Conservation (phyloP, 2,888 invertebrate genomes). For the Heliconius cydno region DNA sequence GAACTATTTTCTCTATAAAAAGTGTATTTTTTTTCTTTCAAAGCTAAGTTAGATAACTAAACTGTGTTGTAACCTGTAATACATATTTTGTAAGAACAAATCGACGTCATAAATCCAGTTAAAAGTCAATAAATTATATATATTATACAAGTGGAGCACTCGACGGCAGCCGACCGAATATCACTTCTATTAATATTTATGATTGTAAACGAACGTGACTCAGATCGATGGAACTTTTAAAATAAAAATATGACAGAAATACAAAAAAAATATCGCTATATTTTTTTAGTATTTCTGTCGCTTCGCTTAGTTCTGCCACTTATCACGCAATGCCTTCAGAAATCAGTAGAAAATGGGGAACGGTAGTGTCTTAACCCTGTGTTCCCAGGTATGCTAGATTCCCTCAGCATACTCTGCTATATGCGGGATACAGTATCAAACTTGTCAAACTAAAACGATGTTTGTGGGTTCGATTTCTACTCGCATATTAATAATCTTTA, state of each 20-base stretch:
- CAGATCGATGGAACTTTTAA: not conserved
- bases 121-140: slow-evolving; percentile 53
- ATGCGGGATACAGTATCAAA: too few relatives aligned
- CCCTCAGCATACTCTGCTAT: too few relatives aligned
- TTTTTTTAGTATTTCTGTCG: not conserved
- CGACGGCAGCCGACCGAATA: slow-evolving; percentile 38
- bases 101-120: slow-evolving; percentile 51
- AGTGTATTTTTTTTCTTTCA: not conserved
- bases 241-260: too few relatives aligned
- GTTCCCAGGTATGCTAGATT: too few relatives aligned
- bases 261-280: too few relatives aligned
- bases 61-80: slow-evolving; percentile 17
- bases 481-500: too few relatives aligned
- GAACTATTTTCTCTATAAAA: not conserved
- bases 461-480: too few relatives aligned
- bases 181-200: slow-evolving; percentile 30
- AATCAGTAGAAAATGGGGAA: not conserved
- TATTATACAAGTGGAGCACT: slow-evolving; percentile 38
- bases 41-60: not conserved
- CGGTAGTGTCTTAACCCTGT: not conserved
- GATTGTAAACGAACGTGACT: slow-evolving; percentile 11
- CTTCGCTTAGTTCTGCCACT: not conserved
- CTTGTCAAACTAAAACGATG: too few relatives aligned
- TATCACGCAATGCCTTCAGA: not conserved
- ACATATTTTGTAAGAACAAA: slow-evolving; percentile 38